These are phyloP conservation scores for Gymnorhina tibicen DNA, from an alignment of 2,113 vertebrate genomes.

Conservation along the genomic window DNA sequence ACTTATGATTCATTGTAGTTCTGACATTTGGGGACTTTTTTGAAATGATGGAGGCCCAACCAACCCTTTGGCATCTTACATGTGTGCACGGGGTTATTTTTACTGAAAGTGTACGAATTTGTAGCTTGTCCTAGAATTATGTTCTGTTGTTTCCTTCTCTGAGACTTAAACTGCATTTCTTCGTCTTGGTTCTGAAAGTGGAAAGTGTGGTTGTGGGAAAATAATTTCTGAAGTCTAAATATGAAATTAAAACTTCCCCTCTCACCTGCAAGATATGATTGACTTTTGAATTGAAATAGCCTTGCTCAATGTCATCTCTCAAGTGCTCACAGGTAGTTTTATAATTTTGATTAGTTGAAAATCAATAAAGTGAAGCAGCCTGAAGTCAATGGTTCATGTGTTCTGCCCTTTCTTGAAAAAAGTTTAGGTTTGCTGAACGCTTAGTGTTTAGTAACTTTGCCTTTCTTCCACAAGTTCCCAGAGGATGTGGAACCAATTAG, in stretches of 20 bases:
- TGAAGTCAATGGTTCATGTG: not conserved
- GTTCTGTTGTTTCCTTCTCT: not conserved
- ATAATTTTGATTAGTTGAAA: not conserved
- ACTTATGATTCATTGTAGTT: rapidly evolving
- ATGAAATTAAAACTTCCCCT: not conserved
- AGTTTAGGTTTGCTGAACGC: not conserved
- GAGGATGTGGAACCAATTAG: not conserved
- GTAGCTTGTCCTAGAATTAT: not conserved
- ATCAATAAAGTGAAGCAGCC: not conserved
- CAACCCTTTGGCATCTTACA: not conserved
- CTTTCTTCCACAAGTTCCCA: not conserved
- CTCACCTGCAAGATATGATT: not conserved
- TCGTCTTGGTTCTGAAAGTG: not conserved
- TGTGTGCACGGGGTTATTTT: not conserved
- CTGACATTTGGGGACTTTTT: not conserved
- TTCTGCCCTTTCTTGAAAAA: not conserved
- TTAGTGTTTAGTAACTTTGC: not conserved
- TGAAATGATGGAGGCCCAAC: not conserved
- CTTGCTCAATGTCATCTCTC: not conserved
- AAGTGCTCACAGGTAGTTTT: not conserved
- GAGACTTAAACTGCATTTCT: not conserved
- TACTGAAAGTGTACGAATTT: not conserved
- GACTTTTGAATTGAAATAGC: not conserved
- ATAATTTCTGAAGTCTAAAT: not conserved
- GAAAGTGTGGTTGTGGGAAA: not conserved